Percentiles rank a stretch among this genome's conserved stretches.
phyloP scores from a whole-genome alignment of 1,140 invertebrate species.

The Drosophila busckii region DNA sequence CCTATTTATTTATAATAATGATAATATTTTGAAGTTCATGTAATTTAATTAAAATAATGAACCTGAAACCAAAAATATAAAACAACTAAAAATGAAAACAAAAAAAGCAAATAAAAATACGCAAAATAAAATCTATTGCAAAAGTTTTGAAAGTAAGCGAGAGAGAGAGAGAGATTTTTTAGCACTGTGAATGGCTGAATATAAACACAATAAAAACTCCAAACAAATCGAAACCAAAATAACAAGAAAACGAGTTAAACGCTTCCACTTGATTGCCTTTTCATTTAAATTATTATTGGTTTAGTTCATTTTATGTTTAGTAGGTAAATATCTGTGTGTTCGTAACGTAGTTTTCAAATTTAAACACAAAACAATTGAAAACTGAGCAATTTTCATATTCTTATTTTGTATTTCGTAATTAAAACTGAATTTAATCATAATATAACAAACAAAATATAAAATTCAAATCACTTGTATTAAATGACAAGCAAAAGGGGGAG shows the following conservation, averaged over 20 bases:
- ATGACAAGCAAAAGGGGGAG: neutral
- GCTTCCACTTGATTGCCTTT: constrained; percentile 44
- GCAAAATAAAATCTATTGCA: constrained; percentile 11
- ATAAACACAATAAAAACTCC: constrained; percentile 12
- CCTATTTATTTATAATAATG: constrained; percentile 72
- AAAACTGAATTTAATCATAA: constrained; percentile 65
- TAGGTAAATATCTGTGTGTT: constrained; percentile 76
- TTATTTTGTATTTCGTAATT: constrained; percentile 76
- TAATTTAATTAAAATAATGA: constrained; percentile 78
- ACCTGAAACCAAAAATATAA: constrained; percentile 56
- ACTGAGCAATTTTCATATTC: constrained; percentile 72
- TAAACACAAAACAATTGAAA: constrained; percentile 59
- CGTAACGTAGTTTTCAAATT: constrained; percentile 70
- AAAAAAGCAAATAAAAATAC: constrained; percentile 23
- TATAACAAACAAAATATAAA: constrained; percentile 43
- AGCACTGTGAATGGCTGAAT: constrained; percentile 54
- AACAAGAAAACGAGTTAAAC: constrained; percentile 45
- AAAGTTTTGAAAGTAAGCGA: constrained; percentile 21
- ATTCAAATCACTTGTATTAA: constrained; percentile 22
- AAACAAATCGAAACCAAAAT: constrained; percentile 20
- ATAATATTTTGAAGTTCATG: constrained; percentile 77
- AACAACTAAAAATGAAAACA: constrained; percentile 28
- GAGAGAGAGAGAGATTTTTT: constrained; percentile 17
- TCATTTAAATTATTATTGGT: constrained; percentile 53
- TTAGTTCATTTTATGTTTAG: constrained; percentile 77